Evolutionary conservation across 2,797 vertebrate genomes (phyloP).

Genomic region (Natrix natrix): DNA sequence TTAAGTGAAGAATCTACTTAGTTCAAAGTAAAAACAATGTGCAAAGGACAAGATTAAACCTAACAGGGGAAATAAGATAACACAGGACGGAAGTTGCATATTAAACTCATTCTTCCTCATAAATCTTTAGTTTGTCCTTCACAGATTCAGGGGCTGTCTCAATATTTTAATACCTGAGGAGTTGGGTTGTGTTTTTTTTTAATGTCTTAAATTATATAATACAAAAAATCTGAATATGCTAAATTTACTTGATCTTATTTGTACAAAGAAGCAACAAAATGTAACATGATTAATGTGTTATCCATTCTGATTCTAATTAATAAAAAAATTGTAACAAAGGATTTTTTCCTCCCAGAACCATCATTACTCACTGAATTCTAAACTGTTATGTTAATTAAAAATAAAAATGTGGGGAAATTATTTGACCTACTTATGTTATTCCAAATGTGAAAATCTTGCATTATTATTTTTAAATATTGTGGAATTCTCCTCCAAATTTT

Average conservation of each 20-base stretch:
- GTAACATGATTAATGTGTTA: conserved; percentile 31
- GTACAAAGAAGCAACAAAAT: conserved; percentile 62
- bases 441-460: conserved; percentile 57
- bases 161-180: conserved; percentile 79
- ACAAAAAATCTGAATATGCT: conserved; percentile 57
- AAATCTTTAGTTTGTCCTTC: conserved; percentile 64
- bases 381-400: conserved; percentile 25
- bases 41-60: conserved; percentile 61
- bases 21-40: conserved; percentile 61
- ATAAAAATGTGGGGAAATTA: conserved; percentile 56
- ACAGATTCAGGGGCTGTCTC: conserved; percentile 68
- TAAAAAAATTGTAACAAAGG: conserved; percentile 31
- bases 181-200: conserved; percentile 59
- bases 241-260: conserved; percentile 46
- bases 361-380: conserved; percentile 20
- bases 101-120: conserved; percentile 74
- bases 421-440: conserved; percentile 51
- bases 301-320: conserved; percentile 18
- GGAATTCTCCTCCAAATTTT: conserved; percentile 67
- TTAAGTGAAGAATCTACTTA: conserved; percentile 52
- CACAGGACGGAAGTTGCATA: conserved; percentile 73
- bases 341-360: conserved; percentile 32
- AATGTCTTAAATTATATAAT: conserved; percentile 52
- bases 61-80: conserved; percentile 55
- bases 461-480: conserved; percentile 67